Evolutionary conservation across 2,888 invertebrate species (phyloP), one percentile per base, ranked within the genome.

Genomic region (Calephelis perditalis): DNA sequence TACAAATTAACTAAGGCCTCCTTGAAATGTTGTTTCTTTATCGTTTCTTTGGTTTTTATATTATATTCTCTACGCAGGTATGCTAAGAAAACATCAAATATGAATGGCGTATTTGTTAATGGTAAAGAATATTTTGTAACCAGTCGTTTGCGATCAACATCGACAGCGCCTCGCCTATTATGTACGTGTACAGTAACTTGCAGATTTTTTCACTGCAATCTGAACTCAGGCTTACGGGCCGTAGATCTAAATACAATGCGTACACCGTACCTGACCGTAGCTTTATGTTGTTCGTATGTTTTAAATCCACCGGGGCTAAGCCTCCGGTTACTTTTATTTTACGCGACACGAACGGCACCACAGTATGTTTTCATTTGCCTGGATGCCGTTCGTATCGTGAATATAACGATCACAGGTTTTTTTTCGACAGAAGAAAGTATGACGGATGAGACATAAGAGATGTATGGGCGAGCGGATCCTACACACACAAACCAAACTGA

Each of bases 211-310:
- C 11, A 7, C 6, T 10, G 35, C 35, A 26, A 35, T 52, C 36
- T 35, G 52, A 52, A 54, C 45, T 36, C 44, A 40, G 49, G 15
- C 58, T 40, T 49, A 61, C 56, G 12, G 52, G 55, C n/a, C 26
- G n/a, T 40, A 56, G 43, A 63, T 40, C 47, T 35, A 63, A 57
- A 58, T 58, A 58, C 58, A 62, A 68, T 77, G 82, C 82, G 81
- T 79, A 75, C 83, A 79, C 82, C 60, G 74, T 79, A 76, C 86
- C 82, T 70, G 79, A 84, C 85, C 88, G 90, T 85, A 85, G 90
- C 89, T 90, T 88, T 79, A 86, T 90, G 90, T 90, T 82, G 90
- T 90, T 76, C 78, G 86, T 90, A 87, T 85, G 86, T 82, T 82
- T 79, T 71, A 66, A 75, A 75, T 72, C 66, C 66, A 58, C 67